These are phyloP conservation scores for Lithophane socia DNA, from an alignment of 2,888 invertebrate genomes.

Conservation along the genomic window DNA sequence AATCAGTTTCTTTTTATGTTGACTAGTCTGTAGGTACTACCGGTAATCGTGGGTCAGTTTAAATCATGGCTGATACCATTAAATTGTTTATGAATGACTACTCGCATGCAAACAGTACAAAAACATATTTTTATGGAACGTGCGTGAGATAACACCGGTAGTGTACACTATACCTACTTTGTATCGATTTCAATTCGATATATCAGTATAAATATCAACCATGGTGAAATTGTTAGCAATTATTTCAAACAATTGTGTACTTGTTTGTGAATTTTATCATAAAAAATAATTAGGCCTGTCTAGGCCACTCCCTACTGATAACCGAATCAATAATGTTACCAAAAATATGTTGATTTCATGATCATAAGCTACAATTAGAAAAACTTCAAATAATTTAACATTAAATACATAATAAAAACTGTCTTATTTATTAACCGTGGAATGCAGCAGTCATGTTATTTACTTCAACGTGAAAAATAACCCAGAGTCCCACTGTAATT, in stretches of 20 bases:
- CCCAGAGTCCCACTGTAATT: slow-evolving; percentile 20
- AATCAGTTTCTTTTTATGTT: neutral
- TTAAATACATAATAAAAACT: too few relatives aligned
- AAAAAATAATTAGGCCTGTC: neutral
- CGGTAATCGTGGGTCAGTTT: neutral
- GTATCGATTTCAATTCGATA: slow-evolving; percentile 13
- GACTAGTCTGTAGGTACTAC: neutral
- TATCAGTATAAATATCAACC: slow-evolving; percentile 11
- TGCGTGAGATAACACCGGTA: slow-evolving; percentile 18
- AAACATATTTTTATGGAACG: slow-evolving; percentile 36
- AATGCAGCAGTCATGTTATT: slow-evolving; percentile 21
- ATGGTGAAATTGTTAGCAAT: neutral
- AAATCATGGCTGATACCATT: slow-evolving; percentile 10
- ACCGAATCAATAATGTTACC: neutral
- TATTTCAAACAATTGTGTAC: neutral
- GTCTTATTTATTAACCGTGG: too few relatives aligned
- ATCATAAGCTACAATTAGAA: too few relatives aligned
- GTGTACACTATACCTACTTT: neutral
- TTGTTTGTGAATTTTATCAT: slow-evolving; percentile 3
- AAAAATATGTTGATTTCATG: neutral
- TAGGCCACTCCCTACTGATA: slow-evolving; percentile 6
- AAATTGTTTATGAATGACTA: slow-evolving; percentile 15
- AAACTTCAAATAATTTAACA: too few relatives aligned
- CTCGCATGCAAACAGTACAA: slow-evolving; percentile 17
- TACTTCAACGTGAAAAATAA: slow-evolving; percentile 21